Base-by-base conservation (phyloP, 2,797 vertebrate genomes). In the Platyrinchus mystaceus region DNA sequence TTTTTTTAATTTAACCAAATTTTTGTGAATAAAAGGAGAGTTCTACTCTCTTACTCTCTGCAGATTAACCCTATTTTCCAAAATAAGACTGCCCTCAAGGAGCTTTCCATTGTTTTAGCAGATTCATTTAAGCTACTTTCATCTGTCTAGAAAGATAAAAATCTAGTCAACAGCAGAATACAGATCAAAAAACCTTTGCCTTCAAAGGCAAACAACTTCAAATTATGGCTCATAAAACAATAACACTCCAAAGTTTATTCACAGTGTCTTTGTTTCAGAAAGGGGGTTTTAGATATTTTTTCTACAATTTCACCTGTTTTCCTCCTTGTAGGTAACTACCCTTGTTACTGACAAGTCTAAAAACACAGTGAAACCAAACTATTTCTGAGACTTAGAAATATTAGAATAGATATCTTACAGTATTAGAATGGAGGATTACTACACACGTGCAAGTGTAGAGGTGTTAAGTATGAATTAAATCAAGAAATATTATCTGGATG, bases 111-210 rank as follows among this genome's bases (percentile, higher is more conserved):
- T 86, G 24, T 86, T 89, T 70, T 37, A 82, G 34, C 7, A 81
- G 55, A 88, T 67, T 76, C 43, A 60, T 81, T 86, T 53, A 81
- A 79, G 32, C 6, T 75, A 85, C 68, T 92, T 96, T 81, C 34
- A 91, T 87, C 85, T 88, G 63, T 47, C 55, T 36, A 39, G 14
- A 44, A 91, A 52, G 80, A 90, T 73, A 79, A 93, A 92, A 94
- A 91, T 93, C 87, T 55, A 92, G 36, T 71, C 58, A 89, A 84
- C 46, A 91, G 39, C 32, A 89, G 64, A 89, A 80, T 55, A 87
- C 2, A 87, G 36, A 92, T 93, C 60, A 94, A 89, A 97, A 89
- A 80, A 15, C n/a, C n/a, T 77, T 87, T 75, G 36, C 49, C 52
- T 67, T 77, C 84, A 84, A 78, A 84, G 87, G 67, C 49, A 87